Conservation (phyloP, 2,113 vertebrate genomes). For the Chionodraco myersi region DNA sequence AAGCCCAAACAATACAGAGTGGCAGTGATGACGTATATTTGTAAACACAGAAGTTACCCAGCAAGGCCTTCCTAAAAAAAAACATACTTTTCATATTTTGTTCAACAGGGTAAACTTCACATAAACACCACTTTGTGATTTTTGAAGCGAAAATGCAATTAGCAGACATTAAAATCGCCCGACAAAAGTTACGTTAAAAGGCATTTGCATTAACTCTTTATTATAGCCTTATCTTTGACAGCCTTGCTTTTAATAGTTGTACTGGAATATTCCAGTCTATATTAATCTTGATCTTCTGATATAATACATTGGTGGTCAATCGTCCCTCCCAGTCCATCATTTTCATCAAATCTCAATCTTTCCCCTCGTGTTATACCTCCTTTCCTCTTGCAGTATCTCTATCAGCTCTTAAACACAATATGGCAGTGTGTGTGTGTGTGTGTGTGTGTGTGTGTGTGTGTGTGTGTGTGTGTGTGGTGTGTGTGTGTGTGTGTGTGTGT, state of each 20-base stretch:
- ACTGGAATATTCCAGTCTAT: not conserved
- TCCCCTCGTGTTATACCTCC: not conserved
- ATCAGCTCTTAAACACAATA: conserved; percentile 6
- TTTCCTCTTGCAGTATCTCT: not conserved
- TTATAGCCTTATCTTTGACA: not conserved
- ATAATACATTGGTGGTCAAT: not conserved
- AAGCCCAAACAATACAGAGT: not conserved
- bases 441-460: too few species aligned
- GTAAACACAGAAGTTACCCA: too few species aligned
- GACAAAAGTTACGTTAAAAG: too few species aligned
- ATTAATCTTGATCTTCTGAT: not conserved
- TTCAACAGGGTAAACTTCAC: too few species aligned
- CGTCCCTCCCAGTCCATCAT: not conserved
- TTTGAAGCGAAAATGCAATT: too few species aligned
- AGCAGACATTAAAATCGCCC: too few species aligned
- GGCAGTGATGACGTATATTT: too few species aligned
- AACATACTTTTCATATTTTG: too few species aligned
- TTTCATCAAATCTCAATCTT: conserved; percentile 13
- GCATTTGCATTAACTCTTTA: not conserved
- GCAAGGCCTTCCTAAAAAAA: too few species aligned
- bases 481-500: not conserved
- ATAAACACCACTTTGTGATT: too few species aligned
- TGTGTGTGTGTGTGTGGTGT: not conserved
- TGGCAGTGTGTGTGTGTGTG: too few species aligned
- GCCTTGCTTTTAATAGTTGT: not conserved